These are phyloP conservation scores for Seriola aureovittata DNA, from an alignment of 2,113 vertebrate genomes.

Conservation along the genomic window DNA sequence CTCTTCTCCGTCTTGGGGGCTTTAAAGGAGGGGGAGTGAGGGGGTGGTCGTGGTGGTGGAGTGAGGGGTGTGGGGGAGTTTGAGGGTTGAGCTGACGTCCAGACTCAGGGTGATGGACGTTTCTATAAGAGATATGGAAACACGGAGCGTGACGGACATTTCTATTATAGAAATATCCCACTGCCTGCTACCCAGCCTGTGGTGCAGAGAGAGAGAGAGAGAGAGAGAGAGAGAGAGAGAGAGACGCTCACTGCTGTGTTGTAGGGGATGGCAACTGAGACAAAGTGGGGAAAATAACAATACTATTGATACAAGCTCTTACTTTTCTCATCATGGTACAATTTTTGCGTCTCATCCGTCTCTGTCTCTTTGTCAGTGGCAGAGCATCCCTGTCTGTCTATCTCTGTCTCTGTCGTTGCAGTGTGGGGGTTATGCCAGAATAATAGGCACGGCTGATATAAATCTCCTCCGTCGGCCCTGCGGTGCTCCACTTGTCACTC, in stretches of 20 bases:
- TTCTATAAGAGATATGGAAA: constrained; percentile 70
- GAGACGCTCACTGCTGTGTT: not conserved
- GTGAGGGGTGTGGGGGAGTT: not conserved
- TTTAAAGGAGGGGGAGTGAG: not conserved
- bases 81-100: constrained; percentile 53
- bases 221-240: not conserved
- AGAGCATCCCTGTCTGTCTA: constrained; percentile 6
- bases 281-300: constrained; percentile 36
- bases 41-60: constrained; percentile 15
- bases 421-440: constrained; percentile 20
- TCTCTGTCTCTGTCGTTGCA: constrained; percentile 31
- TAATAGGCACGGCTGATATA: constrained; percentile 44
- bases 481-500: constrained; percentile 61
- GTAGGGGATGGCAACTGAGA: constrained; percentile 12
- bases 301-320: constrained; percentile 30
- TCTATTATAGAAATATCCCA: constrained; percentile 69
- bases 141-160: constrained; percentile 73
- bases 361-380: constrained; percentile 7
- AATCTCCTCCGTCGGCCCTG: constrained; percentile 57
- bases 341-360: constrained; percentile 40
- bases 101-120: constrained; percentile 63
- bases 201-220: constrained; percentile 14
- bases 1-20: not conserved
- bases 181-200: constrained; percentile 34
- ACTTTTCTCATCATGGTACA: constrained; percentile 41